A percentile compares a stretch with the other conserved stretches of the same genome.
phyloP scores from a whole-genome alignment of 2,888 invertebrate species.

The Cryptocheilus praepositus region DNA sequence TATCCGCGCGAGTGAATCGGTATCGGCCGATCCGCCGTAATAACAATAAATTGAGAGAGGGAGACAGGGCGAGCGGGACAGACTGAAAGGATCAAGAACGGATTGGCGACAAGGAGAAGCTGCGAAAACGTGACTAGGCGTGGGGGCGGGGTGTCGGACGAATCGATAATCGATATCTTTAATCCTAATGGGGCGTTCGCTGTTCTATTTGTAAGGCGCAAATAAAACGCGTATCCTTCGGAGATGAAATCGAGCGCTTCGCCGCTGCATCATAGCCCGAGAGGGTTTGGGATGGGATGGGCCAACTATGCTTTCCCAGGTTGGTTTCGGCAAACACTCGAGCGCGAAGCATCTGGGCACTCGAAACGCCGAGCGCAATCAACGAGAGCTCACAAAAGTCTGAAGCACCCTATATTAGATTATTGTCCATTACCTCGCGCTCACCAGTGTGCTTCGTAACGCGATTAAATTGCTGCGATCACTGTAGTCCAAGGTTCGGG shows the following conservation, averaged over 20 bases:
- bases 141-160: neutral
- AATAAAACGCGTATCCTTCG: slow-evolving; percentile 7
- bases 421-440: slow-evolving; percentile 37
- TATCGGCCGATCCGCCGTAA: neutral
- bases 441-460: slow-evolving; percentile 18
- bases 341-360: slow-evolving; percentile 22
- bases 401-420: slow-evolving; percentile 32
- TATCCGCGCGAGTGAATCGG: no score
- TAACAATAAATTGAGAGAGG: slow-evolving; percentile 1
- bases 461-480: slow-evolving; percentile 15
- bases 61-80: neutral
- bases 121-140: neutral
- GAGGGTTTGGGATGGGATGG: neutral
- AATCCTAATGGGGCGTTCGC: no score
- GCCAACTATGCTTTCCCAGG: neutral
- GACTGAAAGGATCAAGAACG: neutral
- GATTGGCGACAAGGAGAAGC: neutral
- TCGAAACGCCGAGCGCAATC: slow-evolving; percentile 28
- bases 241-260: neutral
- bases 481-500: no score
- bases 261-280: neutral
- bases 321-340: slow-evolving; percentile 25
- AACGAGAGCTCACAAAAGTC: slow-evolving; percentile 24
- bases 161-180: neutral
- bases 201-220: slow-evolving; percentile 4